Conservation (phyloP, 2,113 vertebrate genomes). For the Chitala chitala region DNA sequence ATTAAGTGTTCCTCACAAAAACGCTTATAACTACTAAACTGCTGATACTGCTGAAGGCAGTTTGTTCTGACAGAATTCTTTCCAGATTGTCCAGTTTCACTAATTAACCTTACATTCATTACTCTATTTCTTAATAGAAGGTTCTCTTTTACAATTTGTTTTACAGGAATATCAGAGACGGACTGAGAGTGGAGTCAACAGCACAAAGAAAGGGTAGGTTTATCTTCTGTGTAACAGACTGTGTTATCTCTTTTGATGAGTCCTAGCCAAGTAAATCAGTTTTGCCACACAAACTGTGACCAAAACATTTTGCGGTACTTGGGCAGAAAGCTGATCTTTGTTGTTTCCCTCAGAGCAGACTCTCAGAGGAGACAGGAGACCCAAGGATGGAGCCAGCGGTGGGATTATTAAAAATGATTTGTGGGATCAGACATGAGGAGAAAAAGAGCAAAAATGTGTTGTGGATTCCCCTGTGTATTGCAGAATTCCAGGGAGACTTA, state of each 20-base stretch:
- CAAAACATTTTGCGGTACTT: background rate
- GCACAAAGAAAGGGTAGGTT: conserved; percentile 19
- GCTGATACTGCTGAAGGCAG: background rate
- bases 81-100: background rate
- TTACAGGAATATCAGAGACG: background rate
- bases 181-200: conserved; percentile 7
- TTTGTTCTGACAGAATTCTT: background rate
- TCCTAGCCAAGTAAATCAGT: background rate
- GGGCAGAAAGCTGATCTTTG: background rate
- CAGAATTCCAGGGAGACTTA: conserved; percentile 27
- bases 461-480: conserved; percentile 38
- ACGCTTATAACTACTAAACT: background rate
- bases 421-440: conserved; percentile 30
- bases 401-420: conserved; percentile 54
- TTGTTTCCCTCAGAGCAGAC: conserved; percentile 20
- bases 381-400: conserved; percentile 17
- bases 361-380: background rate
- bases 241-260: background rate
- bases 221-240: conserved; percentile 15
- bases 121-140: background rate
- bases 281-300: background rate
- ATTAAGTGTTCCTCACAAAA: background rate
- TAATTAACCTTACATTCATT: conserved; percentile 2
- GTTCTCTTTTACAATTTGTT: background rate
- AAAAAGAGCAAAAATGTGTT: conserved; percentile 22